Conservation (phyloP, 2,888 invertebrate genomes). For the Phlogophora meticulosa region DNA sequence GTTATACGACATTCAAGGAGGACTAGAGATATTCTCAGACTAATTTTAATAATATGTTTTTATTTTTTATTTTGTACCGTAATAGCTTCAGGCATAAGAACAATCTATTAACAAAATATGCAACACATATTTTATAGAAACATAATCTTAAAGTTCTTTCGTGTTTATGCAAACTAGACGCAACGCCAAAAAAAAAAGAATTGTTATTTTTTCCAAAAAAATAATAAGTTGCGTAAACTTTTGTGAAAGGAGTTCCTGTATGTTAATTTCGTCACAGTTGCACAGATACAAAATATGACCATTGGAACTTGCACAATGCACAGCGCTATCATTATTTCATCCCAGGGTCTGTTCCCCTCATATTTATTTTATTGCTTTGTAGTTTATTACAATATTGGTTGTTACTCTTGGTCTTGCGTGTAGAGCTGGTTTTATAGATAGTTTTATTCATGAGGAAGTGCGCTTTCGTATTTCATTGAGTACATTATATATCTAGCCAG, state of each 20-base stretch:
- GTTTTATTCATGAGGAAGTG: slow-evolving; percentile 17
- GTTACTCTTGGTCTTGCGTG: slow-evolving; percentile 26
- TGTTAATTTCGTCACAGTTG: background rate
- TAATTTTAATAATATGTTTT: too few relatives aligned
- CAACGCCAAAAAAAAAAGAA: background rate
- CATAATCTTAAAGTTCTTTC: slow-evolving; percentile 12
- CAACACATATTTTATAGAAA: background rate
- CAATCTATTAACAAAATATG: too few relatives aligned
- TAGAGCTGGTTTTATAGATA: slow-evolving; percentile 4
- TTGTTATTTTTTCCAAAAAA: background rate
- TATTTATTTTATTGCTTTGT: slow-evolving; percentile 22
- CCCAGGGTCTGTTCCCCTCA: background rate
- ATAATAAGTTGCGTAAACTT: background rate
- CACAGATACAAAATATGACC: background rate
- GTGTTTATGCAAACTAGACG: slow-evolving; percentile 2
- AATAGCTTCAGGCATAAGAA: too few relatives aligned
- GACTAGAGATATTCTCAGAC: too few relatives aligned
- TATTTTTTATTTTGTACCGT: too few relatives aligned
- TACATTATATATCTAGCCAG: slow-evolving; percentile 9
- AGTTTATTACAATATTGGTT: slow-evolving; percentile 37
- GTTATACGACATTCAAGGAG: too few relatives aligned
- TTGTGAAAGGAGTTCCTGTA: slow-evolving; percentile 17
- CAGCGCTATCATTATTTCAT: background rate
- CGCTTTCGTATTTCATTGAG: background rate
- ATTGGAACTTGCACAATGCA: background rate